phyloP scores from a whole-genome alignment of 2,113 vertebrate species.

The Oreocharis arfaki region DNA sequence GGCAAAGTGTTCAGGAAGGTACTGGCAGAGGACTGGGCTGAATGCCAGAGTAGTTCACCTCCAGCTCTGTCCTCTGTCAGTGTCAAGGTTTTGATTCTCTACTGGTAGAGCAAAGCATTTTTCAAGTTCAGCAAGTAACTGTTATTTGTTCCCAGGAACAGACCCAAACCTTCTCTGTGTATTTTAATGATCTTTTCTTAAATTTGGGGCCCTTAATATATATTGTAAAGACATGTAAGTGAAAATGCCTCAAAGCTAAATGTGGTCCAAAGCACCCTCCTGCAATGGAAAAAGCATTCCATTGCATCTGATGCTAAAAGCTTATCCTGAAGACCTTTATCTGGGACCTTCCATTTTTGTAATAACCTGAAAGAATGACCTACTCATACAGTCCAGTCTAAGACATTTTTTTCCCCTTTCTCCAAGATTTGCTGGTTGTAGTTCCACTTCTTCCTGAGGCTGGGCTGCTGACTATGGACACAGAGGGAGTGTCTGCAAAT shows the following conservation, averaged over 20 bases:
- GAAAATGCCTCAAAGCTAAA: not conserved
- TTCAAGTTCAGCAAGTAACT: not conserved
- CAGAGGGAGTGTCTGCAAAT: not conserved
- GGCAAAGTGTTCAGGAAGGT: not conserved
- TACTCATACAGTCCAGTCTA: not conserved
- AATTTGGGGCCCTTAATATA: not conserved
- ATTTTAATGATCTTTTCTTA: not conserved
- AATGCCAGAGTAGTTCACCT: not conserved
- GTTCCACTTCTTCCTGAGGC: not conserved
- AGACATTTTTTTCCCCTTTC: not conserved
- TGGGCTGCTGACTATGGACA: not conserved
- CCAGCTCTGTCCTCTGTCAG: not conserved
- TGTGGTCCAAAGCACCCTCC: not conserved
- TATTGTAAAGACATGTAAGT: not conserved
- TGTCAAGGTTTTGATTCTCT: not conserved
- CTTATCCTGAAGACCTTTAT: not conserved
- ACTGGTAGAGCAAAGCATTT: not conserved
- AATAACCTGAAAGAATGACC: not conserved
- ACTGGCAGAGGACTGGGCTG: not conserved
- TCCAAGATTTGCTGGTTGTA: not conserved
- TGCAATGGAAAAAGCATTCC: not conserved
- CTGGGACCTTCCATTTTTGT: not conserved
- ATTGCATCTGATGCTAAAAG: not conserved
- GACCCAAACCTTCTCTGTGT: not conserved
- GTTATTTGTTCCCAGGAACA: not conserved